Base-by-base conservation (phyloP, 2,888 invertebrate species). In the Frankliniella fusca region DNA sequence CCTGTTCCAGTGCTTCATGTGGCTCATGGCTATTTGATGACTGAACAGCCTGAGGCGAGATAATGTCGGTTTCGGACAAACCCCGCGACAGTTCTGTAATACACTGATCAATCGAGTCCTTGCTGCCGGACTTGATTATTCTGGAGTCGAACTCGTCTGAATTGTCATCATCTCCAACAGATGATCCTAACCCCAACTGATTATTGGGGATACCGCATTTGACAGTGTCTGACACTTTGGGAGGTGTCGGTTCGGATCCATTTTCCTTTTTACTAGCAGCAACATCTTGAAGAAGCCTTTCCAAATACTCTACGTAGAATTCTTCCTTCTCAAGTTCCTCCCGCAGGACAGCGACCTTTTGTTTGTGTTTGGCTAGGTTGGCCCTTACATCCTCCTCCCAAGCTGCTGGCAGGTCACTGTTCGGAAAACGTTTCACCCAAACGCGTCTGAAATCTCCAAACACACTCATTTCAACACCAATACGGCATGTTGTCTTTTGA, bases 361-460 rank as follows among this genome's bases (percentile, higher is more conserved):
- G 86, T 83, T 87, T 94, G 91, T 97, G 96, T 89, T 95, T 94
- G 87, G 94, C 92, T 86, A 97, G 91, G 90, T 96, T 96, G 85
- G 95, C 94, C 87, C 95, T 93, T 87, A 96, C 95, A 91, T 96
- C 95, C 90, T 95, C 95, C 89, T 96, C 96, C 96, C 95, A 96
- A 88, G 95, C 95, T 88, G 94, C 94, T 88, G 96, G 96, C 86
- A 96, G 90, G 86, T 94, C 94, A 90, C 95, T 95, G 87, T 95
- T 95, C 86, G 96, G 96, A 91, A 96, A 96, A 87, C 95, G 92
- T 91, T 95, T 94, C 90, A 93, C 92, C 96, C 96, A 96, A 89
- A 96, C 94, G 88, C 94, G 94, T 90, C 95, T 95, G 90, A 96
- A 95, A 91, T 95, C 95, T 88, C 94, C 93, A 89, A 95, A 95